Conservation (phyloP, 2,888 invertebrate species). For the Cyclophora albipunctata region DNA sequence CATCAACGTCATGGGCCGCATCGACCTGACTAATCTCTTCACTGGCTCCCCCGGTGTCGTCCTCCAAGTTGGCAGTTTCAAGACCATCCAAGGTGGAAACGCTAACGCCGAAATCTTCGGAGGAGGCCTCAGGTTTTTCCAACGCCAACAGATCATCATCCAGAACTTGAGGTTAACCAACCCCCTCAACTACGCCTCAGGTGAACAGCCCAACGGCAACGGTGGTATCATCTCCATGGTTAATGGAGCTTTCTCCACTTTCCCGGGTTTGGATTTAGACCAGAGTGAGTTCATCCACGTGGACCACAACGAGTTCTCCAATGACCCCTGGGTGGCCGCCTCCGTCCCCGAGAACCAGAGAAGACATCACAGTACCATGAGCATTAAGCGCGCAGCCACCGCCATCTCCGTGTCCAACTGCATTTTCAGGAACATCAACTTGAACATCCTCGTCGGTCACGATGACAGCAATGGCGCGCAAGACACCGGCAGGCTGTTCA, state of each 20-base stretch:
- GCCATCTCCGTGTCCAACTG: conserved; percentile 11
- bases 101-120: neutral
- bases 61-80: neutral
- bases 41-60: neutral
- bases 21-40: neutral
- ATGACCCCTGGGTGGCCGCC: conserved; percentile 13
- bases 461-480: conserved; percentile 5
- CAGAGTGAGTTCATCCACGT: conserved; percentile 2
- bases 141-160: conserved; percentile 6
- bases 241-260: conserved; percentile 6
- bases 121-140: neutral
- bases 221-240: conserved; percentile 9
- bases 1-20: neutral
- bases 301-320: conserved; percentile 13
- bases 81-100: neutral
- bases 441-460: conserved; percentile 11
- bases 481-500: conserved; percentile 7
- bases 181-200: conserved; percentile 9
- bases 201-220: conserved; percentile 11
- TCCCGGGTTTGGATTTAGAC: conserved; percentile 7
- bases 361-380: conserved; percentile 16
- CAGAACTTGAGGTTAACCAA: conserved; percentile 11
- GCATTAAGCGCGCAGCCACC: conserved; percentile 7
- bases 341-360: neutral
- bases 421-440: conserved; percentile 16